Evolutionary conservation across 2,797 vertebrate genomes (phyloP), one percentile per base, ranked within the genome.

Genomic region (Neoniphon sammara): DNA sequence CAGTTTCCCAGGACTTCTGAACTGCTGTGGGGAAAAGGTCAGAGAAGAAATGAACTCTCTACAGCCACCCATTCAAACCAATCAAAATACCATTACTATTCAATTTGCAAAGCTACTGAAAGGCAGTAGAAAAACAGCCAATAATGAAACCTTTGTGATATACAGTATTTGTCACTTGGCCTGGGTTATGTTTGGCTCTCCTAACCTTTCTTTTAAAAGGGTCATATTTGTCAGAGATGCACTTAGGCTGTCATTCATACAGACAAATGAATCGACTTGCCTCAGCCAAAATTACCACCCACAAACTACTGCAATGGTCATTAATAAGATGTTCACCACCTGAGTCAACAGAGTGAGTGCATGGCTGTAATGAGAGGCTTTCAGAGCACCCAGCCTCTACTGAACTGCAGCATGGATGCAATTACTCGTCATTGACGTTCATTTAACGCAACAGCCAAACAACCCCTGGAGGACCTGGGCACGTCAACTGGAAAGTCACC

Each of bases 331-430:
- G 64, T 87, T 65, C 49, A 66, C 72, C 93, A 93, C 91, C 92
- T 93, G 91, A 91, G 87, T 93, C 91, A 93, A 93, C 91, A 93
- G 66, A 76, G 34, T 66, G 12, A 75, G 67, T 57, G 68, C 66
- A 63, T 70, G 17, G 57, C 74, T 59, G 70, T 87, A 89, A 88
- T 88, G 75, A 90, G 75, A 67, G 70, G 82, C 66, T 73, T 84
- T 85, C 66, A 80, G 68, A 65, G 55, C 54, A 57, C 66, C 76
- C 78, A 77, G 70, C 25, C 54, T 74, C 66, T 50, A 56, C 81
- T 81, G 25, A 73, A 77, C 86, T 86, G 66, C 72, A 76, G 73
- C 75, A 86, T 72, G 70, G 77, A 82, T 80, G 77, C 86, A 91
- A 86, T 92, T 88, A 91, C 69, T 75, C 20, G 2, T 54, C 71